These are phyloP conservation scores for Ondatra zibethicus DNA, from an alignment of 2,113 vertebrate genomes.

Conservation along the genomic window DNA sequence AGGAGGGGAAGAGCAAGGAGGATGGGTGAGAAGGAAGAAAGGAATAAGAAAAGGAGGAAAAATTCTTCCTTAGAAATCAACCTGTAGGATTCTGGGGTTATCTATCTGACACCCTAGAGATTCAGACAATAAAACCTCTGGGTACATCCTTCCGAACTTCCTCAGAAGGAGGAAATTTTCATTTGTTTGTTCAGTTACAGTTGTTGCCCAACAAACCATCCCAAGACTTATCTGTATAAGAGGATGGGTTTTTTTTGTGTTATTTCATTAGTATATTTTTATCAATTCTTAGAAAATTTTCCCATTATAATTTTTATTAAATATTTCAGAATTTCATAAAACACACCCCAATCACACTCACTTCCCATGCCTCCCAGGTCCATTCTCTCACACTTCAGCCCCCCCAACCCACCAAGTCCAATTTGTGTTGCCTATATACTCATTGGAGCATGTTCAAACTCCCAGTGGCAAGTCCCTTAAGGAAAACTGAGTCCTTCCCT, in stretches of 20 bases:
- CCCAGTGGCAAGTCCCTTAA: neutral
- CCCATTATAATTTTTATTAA: neutral
- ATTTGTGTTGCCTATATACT: no score
- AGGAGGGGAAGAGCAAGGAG: no score
- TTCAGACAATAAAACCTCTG: neutral
- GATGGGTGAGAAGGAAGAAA: neutral
- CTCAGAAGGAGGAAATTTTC: slow-evolving; percentile 3
- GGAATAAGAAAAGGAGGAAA: neutral
- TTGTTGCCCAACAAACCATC: neutral
- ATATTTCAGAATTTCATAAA: neutral
- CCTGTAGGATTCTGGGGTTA: neutral
- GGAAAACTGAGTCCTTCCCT: neutral
- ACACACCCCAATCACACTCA: neutral
- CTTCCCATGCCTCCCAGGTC: neutral
- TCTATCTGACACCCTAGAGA: slow-evolving; percentile 9
- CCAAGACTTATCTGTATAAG: neutral
- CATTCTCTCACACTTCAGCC: neutral
- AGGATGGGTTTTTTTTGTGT: neutral
- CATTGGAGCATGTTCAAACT: neutral
- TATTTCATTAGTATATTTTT: neutral
- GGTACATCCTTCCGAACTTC: neutral
- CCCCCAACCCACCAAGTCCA: neutral
- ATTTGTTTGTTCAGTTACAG: neutral
- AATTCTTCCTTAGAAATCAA: neutral
- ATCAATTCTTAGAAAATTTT: neutral